Percentiles rank a stretch among this genome's conserved stretches.
These are phyloP conservation scores for Alcis repandata DNA, from an alignment of 2,888 invertebrate genomes.

Conservation along the genomic window DNA sequence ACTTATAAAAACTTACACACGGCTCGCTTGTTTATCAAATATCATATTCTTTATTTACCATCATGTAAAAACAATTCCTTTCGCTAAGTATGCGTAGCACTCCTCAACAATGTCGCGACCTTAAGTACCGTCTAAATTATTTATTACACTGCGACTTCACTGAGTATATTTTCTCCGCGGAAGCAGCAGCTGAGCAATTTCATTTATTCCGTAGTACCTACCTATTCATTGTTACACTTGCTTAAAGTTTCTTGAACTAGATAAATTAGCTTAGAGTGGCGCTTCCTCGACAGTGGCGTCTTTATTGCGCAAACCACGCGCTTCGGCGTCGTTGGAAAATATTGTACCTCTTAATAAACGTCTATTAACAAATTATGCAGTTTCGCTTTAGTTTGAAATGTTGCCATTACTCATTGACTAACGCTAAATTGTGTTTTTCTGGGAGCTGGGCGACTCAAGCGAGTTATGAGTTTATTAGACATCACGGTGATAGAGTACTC, in stretches of 20 bases:
- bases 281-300: conserved; percentile 36
- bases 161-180: conserved; percentile 55
- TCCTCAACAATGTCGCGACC: conserved; percentile 18
- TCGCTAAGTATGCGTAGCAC: background rate
- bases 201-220: conserved; percentile 63
- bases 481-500: too few relatives aligned
- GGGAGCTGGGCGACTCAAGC: too few relatives aligned
- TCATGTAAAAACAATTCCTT: too few relatives aligned
- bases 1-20: too few relatives aligned
- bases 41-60: too few relatives aligned
- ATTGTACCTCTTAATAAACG: conserved; percentile 3
- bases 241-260: conserved; percentile 59
- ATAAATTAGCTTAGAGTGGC: conserved; percentile 55
- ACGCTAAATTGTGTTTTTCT: too few relatives aligned
- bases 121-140: conserved; percentile 35
- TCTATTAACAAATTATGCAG: conserved; percentile 5
- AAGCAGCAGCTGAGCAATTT: conserved; percentile 63
- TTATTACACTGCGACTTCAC: conserved; percentile 42
- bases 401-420: too few relatives aligned
- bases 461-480: too few relatives aligned
- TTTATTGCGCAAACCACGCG: conserved; percentile 43
- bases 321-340: conserved; percentile 14
- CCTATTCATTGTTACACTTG: conserved; percentile 60
- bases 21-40: too few relatives aligned
- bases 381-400: background rate